Conservation (phyloP, 2,888 invertebrate genomes). For the Drosophila austrosaltans region DNA sequence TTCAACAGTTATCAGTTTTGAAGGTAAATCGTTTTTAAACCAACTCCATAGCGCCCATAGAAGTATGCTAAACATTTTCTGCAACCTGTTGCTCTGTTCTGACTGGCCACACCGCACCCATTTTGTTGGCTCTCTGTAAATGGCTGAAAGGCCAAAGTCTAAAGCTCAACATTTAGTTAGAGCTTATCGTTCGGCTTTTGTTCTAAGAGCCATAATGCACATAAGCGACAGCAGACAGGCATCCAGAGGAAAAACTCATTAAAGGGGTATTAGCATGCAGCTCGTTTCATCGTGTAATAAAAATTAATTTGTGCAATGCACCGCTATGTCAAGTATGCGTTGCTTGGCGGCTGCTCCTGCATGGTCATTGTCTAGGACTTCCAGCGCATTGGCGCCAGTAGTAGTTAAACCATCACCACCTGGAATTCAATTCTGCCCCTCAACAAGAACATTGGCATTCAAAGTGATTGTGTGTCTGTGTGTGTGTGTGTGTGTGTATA, state of each 20-base stretch:
- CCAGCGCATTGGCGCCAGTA: constrained; percentile 60
- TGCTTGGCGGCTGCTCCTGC: constrained; percentile 38
- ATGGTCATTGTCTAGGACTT: constrained; percentile 68
- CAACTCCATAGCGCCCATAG: background rate
- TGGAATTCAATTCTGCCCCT: constrained; percentile 31
- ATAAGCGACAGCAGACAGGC: background rate
- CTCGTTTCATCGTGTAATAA: constrained; percentile 58
- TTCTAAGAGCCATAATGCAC: constrained; percentile 24
- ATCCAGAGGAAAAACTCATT: constrained; percentile 59
- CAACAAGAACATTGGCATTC: constrained; percentile 1
- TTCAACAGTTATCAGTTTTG: background rate
- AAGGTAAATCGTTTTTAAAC: background rate
- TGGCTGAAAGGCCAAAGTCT: constrained; percentile 26
- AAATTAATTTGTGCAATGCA: constrained; percentile 55
- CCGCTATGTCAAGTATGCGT: constrained; percentile 41
- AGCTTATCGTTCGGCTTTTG: constrained; percentile 25
- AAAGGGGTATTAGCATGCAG: constrained; percentile 70
- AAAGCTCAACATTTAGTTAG: constrained; percentile 37
- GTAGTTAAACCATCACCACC: constrained; percentile 8
- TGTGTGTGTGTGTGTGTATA: background rate
- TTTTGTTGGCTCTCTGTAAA: constrained; percentile 9
- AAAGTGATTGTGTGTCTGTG: background rate
- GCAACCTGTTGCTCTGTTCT: constrained; percentile 10
- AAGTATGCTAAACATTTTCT: constrained; percentile 4
- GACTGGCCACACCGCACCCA: constrained; percentile 19